Evolutionary conservation across 2,888 invertebrate species (phyloP).

Genomic region (Cosmorhoe ocellata): DNA sequence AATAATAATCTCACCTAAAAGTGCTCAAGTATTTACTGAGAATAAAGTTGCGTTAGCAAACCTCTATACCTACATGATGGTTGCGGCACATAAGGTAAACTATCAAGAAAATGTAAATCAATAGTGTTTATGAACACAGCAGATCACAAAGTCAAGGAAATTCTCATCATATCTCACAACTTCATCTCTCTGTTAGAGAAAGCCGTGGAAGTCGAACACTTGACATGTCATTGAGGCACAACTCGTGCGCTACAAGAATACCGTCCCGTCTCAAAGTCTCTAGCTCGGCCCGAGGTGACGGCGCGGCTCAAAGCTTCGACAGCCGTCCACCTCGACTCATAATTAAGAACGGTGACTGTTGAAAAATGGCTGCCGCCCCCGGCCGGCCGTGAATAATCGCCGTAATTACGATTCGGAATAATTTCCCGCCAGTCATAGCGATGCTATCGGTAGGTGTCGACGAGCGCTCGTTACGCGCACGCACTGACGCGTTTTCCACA

Average conservation of each 20-base stretch:
- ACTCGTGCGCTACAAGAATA: slow-evolving; percentile 38
- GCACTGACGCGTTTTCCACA: slow-evolving; percentile 49
- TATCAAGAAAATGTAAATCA: neutral
- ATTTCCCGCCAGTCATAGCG: slow-evolving; percentile 83
- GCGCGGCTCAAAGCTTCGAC: slow-evolving; percentile 81
- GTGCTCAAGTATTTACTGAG: too few species aligned
- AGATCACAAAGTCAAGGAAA: too few species aligned
- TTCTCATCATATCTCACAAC: too few species aligned
- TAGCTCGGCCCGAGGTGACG: slow-evolving; percentile 76
- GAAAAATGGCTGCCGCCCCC: slow-evolving; percentile 82
- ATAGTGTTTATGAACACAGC: too few species aligned
- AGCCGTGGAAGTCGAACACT: too few species aligned
- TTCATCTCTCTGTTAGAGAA: too few species aligned
- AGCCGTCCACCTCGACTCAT: slow-evolving; percentile 80
- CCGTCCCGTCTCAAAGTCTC: slow-evolving; percentile 40
- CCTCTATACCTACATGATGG: too few species aligned
- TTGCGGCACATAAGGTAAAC: too few species aligned
- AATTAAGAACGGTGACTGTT: slow-evolving; percentile 83
- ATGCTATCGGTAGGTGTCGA: slow-evolving; percentile 82
- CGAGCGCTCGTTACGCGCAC: slow-evolving; percentile 80
- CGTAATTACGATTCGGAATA: slow-evolving; percentile 83
- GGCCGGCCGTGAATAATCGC: slow-evolving; percentile 83
- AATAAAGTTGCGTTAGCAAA: too few species aligned
- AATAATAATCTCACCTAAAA: too few species aligned
- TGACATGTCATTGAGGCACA: neutral